Evolutionary conservation across 2,888 invertebrate genomes (phyloP), one percentile per base, ranked within the genome.

Genomic region (Andrena camellia): DNA sequence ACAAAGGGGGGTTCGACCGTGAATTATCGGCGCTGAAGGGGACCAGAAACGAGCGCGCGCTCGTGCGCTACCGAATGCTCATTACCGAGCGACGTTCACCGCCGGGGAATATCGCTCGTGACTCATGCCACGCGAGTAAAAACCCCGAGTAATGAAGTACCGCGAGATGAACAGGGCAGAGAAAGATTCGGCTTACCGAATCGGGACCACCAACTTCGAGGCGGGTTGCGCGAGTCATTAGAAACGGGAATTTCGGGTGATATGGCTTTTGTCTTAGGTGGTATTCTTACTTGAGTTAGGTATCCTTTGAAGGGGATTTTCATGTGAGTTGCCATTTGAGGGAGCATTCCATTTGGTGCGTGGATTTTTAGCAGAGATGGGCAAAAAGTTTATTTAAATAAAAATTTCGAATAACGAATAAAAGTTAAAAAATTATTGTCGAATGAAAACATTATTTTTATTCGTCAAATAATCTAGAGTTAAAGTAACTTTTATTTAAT

Each of bases 41-140:
- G 84, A 69, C 26, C 72, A 60, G 77, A 69, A 83, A 69, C 57
- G 83, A 77, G 75, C 78, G 52, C 73, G 73, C 63, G 42, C 79
- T 54, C 48, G 69, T 72, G 63, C 80, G 80, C 88, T 87, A 87
- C 89, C 82, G 88, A 81, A 87, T 72, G 80, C 88, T 89, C 81
- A 83, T 89, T 87, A 83, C 79, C 74, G 72, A 48, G 60, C 67
- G 72, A 72, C 74, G 72, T 68, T 57, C 75, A 20, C 59, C 66
- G 76, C 75, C 20, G 72, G 62, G 73, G 81, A 81, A 85, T 85
- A 85, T 85, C 86, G 85, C 78, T 85, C 82, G 85, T 85, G 86
- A 85, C 86, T 85, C 86, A 85, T 77, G 85, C 67, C 67, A 78
- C 82, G 86, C 52, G 85, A 78, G 85, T 81, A 85, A 85, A 85